phyloP scores from a whole-genome alignment of 2,888 invertebrate genomes.

The Drosophila prolongata region DNA sequence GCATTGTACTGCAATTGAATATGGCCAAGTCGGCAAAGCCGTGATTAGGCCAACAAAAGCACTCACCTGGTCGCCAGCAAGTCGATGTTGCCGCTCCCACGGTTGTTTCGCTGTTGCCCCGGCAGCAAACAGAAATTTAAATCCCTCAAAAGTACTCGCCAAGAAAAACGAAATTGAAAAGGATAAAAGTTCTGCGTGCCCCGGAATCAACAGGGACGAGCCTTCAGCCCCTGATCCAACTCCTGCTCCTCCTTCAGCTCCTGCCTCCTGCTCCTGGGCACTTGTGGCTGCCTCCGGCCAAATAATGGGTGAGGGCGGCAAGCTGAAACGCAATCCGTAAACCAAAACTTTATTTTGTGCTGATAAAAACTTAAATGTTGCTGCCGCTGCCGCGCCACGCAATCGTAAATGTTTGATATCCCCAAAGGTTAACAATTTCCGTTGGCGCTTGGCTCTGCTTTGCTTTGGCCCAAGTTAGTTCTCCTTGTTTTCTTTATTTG shows the following conservation, averaged over 20 bases:
- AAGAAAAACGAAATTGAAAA: conserved; percentile 58
- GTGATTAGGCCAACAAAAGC: conserved; percentile 19
- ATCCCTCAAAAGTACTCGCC: conserved; percentile 55
- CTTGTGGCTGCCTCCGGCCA: conserved; percentile 41
- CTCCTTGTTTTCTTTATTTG: conserved; percentile 36
- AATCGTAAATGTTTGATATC: conserved; percentile 75
- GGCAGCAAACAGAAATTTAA: conserved; percentile 55
- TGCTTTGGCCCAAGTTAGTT: conserved; percentile 49
- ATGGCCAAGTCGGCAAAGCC: conserved; percentile 44
- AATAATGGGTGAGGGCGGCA: not conserved
- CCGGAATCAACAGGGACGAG: conserved; percentile 30
- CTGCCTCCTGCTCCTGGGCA: conserved; percentile 23
- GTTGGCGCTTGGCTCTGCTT: conserved; percentile 44
- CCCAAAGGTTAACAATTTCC: conserved; percentile 75
- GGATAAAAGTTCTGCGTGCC: conserved; percentile 51
- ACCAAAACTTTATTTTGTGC: conserved; percentile 68
- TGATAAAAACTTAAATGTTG: conserved; percentile 75
- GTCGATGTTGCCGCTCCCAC: conserved; percentile 31
- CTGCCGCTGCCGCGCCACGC: conserved; percentile 47
- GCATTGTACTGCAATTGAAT: conserved; percentile 58
- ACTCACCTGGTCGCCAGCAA: conserved; percentile 58
- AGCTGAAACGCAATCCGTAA: conserved; percentile 48
- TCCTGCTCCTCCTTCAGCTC: conserved; percentile 7
- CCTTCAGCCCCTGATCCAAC: conserved; percentile 32
- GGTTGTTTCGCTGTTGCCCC: conserved; percentile 22